Percentiles rank a stretch among this genome's conserved stretches.
Conservation (phyloP, 1,140 invertebrate genomes). For the Formica selysi region DNA sequence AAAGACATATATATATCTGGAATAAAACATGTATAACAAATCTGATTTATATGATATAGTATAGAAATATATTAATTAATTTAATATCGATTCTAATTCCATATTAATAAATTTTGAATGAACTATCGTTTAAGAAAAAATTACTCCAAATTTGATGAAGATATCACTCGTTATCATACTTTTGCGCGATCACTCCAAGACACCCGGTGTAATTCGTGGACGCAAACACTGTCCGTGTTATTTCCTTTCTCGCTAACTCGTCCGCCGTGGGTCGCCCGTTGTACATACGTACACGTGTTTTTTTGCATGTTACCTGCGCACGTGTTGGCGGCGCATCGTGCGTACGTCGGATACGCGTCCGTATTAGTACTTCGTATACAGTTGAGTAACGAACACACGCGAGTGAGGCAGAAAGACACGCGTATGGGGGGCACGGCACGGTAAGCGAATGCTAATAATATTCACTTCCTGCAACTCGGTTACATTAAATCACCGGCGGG, state of each 20-base stretch:
- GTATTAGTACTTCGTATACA: too few relatives aligned
- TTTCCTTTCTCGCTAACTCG: constrained; percentile 63
- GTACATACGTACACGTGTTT: constrained; percentile 49
- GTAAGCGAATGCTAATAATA: constrained; percentile 82
- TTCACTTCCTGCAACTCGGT: constrained; percentile 81
- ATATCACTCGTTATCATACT: neutral
- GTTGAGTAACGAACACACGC: neutral
- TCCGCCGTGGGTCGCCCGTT: constrained; percentile 34
- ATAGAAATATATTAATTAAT: neutral
- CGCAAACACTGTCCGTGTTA: constrained; percentile 56
- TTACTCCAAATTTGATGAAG: constrained; percentile 14
- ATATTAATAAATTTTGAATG: neutral
- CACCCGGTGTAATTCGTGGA: constrained; percentile 37
- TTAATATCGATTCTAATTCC: neutral
- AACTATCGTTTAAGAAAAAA: neutral
- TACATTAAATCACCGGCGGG: constrained; percentile 77
- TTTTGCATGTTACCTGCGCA: constrained; percentile 37
- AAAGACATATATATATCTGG: too few relatives aligned
- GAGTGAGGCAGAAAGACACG: constrained; percentile 54
- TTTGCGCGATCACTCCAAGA: neutral
- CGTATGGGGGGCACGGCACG: constrained; percentile 52
- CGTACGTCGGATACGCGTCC: neutral
- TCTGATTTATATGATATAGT: too few relatives aligned
- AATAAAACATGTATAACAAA: too few relatives aligned
- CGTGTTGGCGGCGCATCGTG: constrained; percentile 13